Evolutionary conservation across 2,888 invertebrate genomes (phyloP).

Genomic region (Elmis aenea): DNA sequence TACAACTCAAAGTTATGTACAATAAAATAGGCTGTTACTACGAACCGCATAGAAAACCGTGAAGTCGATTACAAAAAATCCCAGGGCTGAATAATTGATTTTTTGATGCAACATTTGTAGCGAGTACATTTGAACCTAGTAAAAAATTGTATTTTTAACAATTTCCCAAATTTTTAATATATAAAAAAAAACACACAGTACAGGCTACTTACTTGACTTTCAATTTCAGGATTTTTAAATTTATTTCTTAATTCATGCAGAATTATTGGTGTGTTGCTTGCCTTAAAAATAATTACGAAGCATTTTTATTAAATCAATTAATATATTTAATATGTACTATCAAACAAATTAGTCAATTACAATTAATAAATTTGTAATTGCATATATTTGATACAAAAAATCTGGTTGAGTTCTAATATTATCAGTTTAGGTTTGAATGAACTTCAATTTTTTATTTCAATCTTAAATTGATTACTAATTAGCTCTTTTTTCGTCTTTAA

Average conservation of each 20-base stretch:
- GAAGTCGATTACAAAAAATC: slow-evolving; percentile 48
- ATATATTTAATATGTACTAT: too few species aligned
- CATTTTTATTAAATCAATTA: too few species aligned
- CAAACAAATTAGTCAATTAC: too few species aligned
- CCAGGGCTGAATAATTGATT: slow-evolving; percentile 46
- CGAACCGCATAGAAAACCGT: slow-evolving; percentile 47
- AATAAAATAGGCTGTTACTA: slow-evolving; percentile 5
- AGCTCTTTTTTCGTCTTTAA: too few species aligned
- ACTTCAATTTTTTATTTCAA: too few species aligned
- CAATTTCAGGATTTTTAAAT: slow-evolving; percentile 41
- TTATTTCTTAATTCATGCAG: slow-evolving; percentile 45
- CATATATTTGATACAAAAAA: too few species aligned
- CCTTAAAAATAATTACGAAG: too few species aligned
- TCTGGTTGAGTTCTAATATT: too few species aligned
- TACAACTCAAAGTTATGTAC: slow-evolving; percentile 2
- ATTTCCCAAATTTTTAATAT: too few species aligned
- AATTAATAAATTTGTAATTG: too few species aligned
- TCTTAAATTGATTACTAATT: too few species aligned
- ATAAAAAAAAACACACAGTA: slow-evolving; percentile 1
- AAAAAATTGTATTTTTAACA: slow-evolving; percentile 9
- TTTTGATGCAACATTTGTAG: slow-evolving; percentile 49
- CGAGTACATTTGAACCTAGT: slow-evolving; percentile 49
- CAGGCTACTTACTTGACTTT: slow-evolving; percentile 39
- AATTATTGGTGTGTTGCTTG: slow-evolving; percentile 41
- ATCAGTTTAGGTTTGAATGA: too few species aligned